Evolutionary conservation across 2,113 vertebrate species (phyloP).

Genomic region (Pyxicephalus adspersus): DNA sequence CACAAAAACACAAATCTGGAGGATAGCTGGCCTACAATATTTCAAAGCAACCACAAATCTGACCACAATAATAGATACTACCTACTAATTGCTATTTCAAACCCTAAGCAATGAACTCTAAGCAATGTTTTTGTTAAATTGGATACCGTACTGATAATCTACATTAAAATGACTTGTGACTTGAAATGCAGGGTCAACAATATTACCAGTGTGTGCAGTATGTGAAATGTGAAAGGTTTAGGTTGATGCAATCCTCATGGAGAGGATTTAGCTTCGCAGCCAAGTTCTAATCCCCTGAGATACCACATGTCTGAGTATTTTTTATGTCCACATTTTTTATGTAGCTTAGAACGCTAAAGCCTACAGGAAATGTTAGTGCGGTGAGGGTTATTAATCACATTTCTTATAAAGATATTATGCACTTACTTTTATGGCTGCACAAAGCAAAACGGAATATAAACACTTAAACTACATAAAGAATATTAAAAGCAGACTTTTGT

Average conservation of each 20-base stretch:
- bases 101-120: not conserved
- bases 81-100: not conserved
- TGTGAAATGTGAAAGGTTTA: constrained; percentile 42
- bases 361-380: constrained; percentile 39
- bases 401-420: constrained; percentile 3
- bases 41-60: too few species aligned
- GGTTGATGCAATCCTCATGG: constrained; percentile 45
- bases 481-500: too few species aligned
- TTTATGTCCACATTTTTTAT: constrained; percentile 32
- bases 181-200: constrained; percentile 25
- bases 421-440: constrained; percentile 13
- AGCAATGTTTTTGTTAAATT: constrained; percentile 1
- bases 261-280: constrained; percentile 47
- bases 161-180: constrained; percentile 10
- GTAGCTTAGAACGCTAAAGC: constrained; percentile 9
- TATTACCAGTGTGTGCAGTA: constrained; percentile 7
- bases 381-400: constrained; percentile 13
- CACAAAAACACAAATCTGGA: too few species aligned
- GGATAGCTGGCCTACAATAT: too few species aligned
- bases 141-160: constrained; percentile 17
- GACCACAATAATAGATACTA: not conserved
- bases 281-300: constrained; percentile 47
- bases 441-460: constrained; percentile 1
- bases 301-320: constrained; percentile 38
- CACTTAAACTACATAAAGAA: not conserved